phyloP scores from a whole-genome alignment of 2,888 invertebrate species.

The Flexamia atlantica region DNA sequence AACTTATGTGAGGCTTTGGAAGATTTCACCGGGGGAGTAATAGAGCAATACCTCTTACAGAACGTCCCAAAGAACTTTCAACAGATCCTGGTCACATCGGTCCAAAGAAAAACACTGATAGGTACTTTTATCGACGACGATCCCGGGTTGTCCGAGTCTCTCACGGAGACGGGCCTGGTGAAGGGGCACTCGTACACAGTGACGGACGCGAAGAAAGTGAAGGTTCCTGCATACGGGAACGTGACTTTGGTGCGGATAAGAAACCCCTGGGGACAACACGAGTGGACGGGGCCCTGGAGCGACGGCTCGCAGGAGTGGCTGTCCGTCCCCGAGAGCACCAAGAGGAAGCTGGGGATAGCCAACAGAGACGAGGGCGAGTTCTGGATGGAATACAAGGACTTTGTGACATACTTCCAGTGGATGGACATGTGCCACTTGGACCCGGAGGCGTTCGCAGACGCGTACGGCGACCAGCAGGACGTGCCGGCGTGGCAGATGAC shows the following conservation, averaged over 20 bases:
- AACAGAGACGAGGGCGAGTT: constrained; percentile 5
- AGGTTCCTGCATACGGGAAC: background rate
- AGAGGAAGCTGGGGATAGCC: background rate
- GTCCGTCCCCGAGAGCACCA: background rate
- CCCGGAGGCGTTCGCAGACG: background rate
- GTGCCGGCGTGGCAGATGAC: background rate
- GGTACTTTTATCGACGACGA: background rate
- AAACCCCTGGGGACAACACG: constrained; percentile 8
- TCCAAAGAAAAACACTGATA: background rate
- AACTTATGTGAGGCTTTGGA: constrained; percentile 9
- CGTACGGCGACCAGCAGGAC: background rate
- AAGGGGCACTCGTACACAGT: background rate
- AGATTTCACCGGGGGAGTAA: constrained; percentile 22
- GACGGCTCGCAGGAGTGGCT: constrained; percentile 1
- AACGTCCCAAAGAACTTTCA: background rate
- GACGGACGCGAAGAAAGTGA: background rate
- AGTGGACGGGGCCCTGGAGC: constrained; percentile 33
- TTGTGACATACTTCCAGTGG: background rate
- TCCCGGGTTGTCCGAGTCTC: background rate
- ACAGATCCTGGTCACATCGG: background rate
- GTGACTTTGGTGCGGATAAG: background rate
- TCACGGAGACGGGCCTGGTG: background rate
- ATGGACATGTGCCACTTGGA: constrained; percentile 13
- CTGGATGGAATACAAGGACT: background rate
- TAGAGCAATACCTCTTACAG: background rate